Evolutionary conservation across 2,113 vertebrate species (phyloP), one percentile per base, ranked within the genome.

Genomic region (Nanorana parkeri): DNA sequence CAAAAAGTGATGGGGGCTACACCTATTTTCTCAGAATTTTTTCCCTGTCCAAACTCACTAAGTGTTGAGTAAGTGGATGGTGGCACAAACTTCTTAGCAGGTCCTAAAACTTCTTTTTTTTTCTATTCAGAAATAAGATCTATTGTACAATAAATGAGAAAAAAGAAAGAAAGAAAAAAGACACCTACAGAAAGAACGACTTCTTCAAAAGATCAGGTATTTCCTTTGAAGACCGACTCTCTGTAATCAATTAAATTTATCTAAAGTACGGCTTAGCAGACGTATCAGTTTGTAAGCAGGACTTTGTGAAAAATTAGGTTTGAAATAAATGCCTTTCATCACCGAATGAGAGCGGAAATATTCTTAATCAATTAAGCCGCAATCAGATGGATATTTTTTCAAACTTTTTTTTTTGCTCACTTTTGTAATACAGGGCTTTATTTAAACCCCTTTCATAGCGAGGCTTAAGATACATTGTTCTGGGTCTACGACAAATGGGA

Each of bases 401-500:
- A 68, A 1, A 10, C 51, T 68, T 54, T 52, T 58, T 58, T 56
- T 56, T 65, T 29, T 71, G 28, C n/a, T 26, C 19, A 21, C 28
- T 68, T 79, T 60, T 68, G 65, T 68, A 79, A 79, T 79, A 60
- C 65, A 26, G 29, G 61, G 79, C 60, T 81, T 81, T 81, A 55
- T 73, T 81, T 81, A 81, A 79, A 64, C 47, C 60, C 60, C 21
- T 74, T 81, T 74, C 69, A 74, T 19, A 55, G n/a, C 0, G 13
- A 32, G 54, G 79, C 69, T 81, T 81, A 81, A 66, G 56, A 73
- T 64, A 66, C 60, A 81, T 81, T 72, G 68, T 81, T 63, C 68
- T 2, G 13, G 24, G 79, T 29, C 79, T 81, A 19, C 74, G 60
- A 74, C 41, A 73, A 81, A 81, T 81, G 69, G 71, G 79, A 64